Conservation (phyloP, 2,888 invertebrate genomes). For the Drosophila mimetica region DNA sequence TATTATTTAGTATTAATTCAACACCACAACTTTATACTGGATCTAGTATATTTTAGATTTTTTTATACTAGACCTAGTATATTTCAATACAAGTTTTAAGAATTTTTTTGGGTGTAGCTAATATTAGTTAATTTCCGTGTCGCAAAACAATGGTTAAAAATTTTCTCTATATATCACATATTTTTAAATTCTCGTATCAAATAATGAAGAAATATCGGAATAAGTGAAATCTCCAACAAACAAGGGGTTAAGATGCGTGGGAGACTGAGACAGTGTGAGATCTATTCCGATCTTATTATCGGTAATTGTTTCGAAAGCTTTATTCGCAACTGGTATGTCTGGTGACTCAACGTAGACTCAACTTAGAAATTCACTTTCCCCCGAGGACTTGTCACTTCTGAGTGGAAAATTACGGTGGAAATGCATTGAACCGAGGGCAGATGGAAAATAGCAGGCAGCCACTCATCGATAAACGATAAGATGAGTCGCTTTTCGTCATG, state of each 20-base stretch:
- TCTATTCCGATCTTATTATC: not conserved
- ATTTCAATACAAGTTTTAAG: too few species aligned
- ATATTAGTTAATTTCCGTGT: too few species aligned
- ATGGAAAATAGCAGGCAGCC: not conserved
- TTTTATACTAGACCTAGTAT: too few species aligned
- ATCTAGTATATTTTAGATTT: too few species aligned
- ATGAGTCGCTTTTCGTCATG: not conserved
- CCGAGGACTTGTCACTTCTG: not conserved
- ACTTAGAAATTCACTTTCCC: conserved; percentile 18
- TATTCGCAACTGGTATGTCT: not conserved
- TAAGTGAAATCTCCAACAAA: too few species aligned
- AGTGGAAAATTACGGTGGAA: conserved; percentile 3
- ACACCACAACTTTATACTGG: too few species aligned
- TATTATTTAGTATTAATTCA: too few species aligned
- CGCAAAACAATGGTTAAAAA: too few species aligned
- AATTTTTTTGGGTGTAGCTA: too few species aligned
- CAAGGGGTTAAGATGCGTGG: conserved; percentile 14
- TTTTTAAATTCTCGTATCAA: too few species aligned
- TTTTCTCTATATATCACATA: too few species aligned
- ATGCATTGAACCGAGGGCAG: conserved; percentile 11
- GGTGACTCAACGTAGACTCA: conserved; percentile 1
- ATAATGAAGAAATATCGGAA: too few species aligned
- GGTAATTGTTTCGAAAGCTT: not conserved
- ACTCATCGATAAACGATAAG: conserved; percentile 8
- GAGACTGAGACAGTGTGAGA: not conserved